phyloP scores from a whole-genome alignment of 1,140 invertebrate species.

The Orius laevigatus region DNA sequence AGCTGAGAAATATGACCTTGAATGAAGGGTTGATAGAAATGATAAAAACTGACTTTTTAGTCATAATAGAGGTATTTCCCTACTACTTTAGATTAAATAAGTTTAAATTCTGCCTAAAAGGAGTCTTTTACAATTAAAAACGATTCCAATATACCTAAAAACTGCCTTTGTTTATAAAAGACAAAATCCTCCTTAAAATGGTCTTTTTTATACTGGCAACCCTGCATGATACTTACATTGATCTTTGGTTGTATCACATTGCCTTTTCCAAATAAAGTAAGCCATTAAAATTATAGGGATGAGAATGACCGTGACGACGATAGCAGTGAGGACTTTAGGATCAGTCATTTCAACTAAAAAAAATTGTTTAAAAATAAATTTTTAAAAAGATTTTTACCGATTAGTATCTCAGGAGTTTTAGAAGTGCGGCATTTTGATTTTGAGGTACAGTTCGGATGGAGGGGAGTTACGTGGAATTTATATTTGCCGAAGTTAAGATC shows the following conservation, averaged over 20 bases:
- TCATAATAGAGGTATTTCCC: background rate
- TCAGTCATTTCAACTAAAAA: constrained; percentile 16
- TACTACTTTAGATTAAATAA: background rate
- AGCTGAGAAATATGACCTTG: too few relatives aligned
- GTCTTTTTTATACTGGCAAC: too few relatives aligned
- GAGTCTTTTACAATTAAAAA: too few relatives aligned
- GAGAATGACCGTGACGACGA: constrained; percentile 13
- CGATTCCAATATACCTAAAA: too few relatives aligned
- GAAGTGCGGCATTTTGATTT: constrained; percentile 1
- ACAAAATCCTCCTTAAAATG: too few relatives aligned
- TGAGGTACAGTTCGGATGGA: constrained; percentile 9
- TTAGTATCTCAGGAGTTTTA: constrained; percentile 7
- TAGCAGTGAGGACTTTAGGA: constrained; percentile 10
- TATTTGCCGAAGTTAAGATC: constrained; percentile 12
- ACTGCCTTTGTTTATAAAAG: too few relatives aligned
- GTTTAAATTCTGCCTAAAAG: too few relatives aligned
- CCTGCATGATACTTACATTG: constrained; percentile 15
- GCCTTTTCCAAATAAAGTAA: constrained; percentile 16
- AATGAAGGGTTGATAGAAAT: too few relatives aligned
- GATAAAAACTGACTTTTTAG: background rate
- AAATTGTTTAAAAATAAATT: background rate
- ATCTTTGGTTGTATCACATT: constrained; percentile 9
- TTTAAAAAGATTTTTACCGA: constrained; percentile 6
- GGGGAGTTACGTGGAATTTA: constrained; percentile 6
- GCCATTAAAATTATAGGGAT: constrained; percentile 11